phyloP scores from a whole-genome alignment of 2,888 invertebrate genomes.

The Tryphoninae sp. region DNA sequence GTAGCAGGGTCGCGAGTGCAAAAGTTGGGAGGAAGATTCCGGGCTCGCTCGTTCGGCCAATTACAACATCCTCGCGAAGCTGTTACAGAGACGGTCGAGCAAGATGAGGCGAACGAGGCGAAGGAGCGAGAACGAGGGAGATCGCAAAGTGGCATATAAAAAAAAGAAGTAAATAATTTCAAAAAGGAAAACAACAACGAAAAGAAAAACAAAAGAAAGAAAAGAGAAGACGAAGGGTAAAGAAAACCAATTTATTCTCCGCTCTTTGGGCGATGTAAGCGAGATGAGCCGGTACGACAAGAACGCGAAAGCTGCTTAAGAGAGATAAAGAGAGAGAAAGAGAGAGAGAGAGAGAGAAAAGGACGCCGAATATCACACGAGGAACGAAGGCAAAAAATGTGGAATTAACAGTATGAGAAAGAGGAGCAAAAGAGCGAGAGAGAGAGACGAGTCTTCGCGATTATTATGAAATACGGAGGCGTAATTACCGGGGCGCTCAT shows the following conservation, averaged over 20 bases:
- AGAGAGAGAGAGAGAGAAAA: slow-evolving; percentile 26
- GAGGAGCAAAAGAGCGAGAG: slow-evolving; percentile 14
- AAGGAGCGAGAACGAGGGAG: slow-evolving; percentile 25
- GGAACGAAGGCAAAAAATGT: neutral
- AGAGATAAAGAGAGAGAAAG: slow-evolving; percentile 26
- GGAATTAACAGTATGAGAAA: neutral
- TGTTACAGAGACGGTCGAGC: slow-evolving; percentile 36
- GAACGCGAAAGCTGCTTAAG: slow-evolving; percentile 43
- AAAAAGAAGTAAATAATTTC: neutral
- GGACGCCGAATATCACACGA: neutral
- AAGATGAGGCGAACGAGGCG: slow-evolving; percentile 24
- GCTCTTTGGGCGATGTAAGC: slow-evolving; percentile 41
- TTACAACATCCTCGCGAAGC: slow-evolving; percentile 63
- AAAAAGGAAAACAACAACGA: neutral
- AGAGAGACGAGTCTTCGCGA: slow-evolving; percentile 62
- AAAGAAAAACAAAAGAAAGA: neutral
- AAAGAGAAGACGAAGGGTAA: too few species aligned
- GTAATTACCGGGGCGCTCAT: slow-evolving; percentile 75
- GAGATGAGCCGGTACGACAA: slow-evolving; percentile 42
- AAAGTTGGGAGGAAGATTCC: slow-evolving; percentile 41
- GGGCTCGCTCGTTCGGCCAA: slow-evolving; percentile 58
- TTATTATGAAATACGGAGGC: slow-evolving; percentile 78
- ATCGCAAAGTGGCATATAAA: slow-evolving; percentile 15
- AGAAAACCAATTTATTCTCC: slow-evolving; percentile 59
- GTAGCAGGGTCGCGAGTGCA: slow-evolving; percentile 41